Evolutionary conservation across 92 coral and sea anemone species (phyloP), one percentile per base, ranked within the genome.

Genomic region (Siderastrea radians): DNA sequence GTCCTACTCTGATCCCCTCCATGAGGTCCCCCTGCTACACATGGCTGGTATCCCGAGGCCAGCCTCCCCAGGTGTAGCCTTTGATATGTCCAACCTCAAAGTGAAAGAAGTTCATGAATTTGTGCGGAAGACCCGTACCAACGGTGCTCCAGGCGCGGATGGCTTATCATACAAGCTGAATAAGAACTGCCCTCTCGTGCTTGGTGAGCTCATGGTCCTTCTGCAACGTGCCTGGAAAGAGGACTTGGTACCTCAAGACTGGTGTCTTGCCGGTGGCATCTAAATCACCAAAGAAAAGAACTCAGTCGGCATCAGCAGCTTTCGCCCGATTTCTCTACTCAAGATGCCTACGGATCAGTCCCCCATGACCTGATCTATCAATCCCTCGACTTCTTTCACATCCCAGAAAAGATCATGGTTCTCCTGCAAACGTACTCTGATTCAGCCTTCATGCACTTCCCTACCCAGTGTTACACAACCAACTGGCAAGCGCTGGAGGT

Each of bases 331-430:
- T 59, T 80, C 85, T 19, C 85, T 67, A 52, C 60, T 80, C 46
- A 64, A 80, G 45, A 80, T 80, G 85, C 85, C 47, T 82, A 82
- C 61, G 68, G 66, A 55, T 81, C 66, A 3, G 85, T 81, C 47
- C 52, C 76, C 69, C 77, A 81, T 65, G 74, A 81, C 69, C 67
- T 67, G 47, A 70, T 70, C 54, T 70, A 70, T 70, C 19, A 46
- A 12, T 55, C 81, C 67, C 81, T 77, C 67, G 46, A 77, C 48
- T 54, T 77, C 65, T 5, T 54, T 44, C 11, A 77, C 10, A 58
- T 75, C 63, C 80, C 80, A 58, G 63, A 26, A 75, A 58, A 75
- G 62, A 75, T 75, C 61, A 75, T 13, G 16, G 49, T 26, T 19
- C 59, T 49, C 61, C 80, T 75, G 63, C 81, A 45, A 61, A 77